A percentile compares a stretch with the other conserved stretches of the same genome.
Conservation (phyloP, 2,113 vertebrate genomes). For the Empidonax traillii region DNA sequence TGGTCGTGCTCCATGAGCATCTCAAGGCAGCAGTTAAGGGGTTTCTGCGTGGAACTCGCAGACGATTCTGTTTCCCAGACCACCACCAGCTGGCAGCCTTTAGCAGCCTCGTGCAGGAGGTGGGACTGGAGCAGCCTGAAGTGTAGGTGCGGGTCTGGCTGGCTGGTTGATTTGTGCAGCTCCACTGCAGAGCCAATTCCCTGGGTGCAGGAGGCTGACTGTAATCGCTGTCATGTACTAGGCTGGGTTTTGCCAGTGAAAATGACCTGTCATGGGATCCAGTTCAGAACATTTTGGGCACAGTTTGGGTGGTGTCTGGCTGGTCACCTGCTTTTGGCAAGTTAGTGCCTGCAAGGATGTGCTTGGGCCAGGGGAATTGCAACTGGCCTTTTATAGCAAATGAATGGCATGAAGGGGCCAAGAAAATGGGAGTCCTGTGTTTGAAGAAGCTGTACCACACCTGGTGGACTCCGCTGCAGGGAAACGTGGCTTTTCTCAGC, state of each 20-base stretch:
- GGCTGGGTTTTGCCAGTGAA: background rate
- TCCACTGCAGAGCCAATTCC: background rate
- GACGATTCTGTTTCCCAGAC: background rate
- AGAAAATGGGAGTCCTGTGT: background rate
- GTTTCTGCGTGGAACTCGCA: background rate
- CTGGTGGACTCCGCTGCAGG: background rate
- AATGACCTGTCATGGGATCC: background rate
- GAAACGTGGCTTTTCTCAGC: background rate
- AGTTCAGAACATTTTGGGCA: background rate
- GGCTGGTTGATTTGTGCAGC: background rate
- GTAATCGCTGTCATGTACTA: accelerated
- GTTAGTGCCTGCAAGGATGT: background rate
- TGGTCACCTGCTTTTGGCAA: background rate
- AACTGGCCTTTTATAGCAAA: background rate
- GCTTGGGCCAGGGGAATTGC: background rate
- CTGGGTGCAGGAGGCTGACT: background rate
- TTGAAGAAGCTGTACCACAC: background rate
- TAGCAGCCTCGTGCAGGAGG: background rate
- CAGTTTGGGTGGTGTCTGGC: background rate
- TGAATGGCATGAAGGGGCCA: background rate
- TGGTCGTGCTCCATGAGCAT: accelerated
- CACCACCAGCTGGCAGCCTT: constrained; percentile 56
- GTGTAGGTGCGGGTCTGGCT: background rate
- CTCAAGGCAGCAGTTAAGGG: background rate
- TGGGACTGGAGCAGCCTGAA: background rate